phyloP scores from a whole-genome alignment of 1,140 invertebrate genomes.

The Micrasema longulum region DNA sequence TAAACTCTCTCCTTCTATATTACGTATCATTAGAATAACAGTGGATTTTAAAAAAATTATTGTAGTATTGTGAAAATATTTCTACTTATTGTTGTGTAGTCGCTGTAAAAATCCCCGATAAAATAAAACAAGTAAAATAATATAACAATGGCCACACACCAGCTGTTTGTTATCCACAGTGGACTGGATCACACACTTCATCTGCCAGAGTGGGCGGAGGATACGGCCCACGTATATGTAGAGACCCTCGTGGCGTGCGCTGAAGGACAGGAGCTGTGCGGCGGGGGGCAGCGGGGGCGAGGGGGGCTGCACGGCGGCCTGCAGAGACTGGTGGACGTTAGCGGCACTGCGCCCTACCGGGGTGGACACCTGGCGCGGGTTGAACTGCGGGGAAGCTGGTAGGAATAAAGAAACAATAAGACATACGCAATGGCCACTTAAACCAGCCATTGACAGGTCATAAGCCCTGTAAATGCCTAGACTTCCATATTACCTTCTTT shows the following conservation, averaged over 20 bases:
- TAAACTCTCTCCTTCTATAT: too few species aligned
- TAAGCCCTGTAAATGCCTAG: too few species aligned
- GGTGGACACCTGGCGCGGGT: conserved; percentile 66
- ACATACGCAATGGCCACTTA: too few species aligned
- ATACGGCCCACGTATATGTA: conserved; percentile 92
- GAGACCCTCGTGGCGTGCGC: conserved; percentile 92
- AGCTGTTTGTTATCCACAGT: conserved; percentile 71
- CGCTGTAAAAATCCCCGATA: too few species aligned
- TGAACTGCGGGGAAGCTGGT: conserved; percentile 65
- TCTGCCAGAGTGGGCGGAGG: conserved; percentile 84
- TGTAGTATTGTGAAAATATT: too few species aligned
- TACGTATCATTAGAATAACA: too few species aligned
- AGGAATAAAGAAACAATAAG: not conserved
- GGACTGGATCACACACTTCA: conserved; percentile 77
- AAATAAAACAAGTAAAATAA: too few species aligned
- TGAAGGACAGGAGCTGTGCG: conserved; percentile 71
- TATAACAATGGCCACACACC: conserved; percentile 63
- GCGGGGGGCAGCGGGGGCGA: conserved; percentile 53
- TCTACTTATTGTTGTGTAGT: too few species aligned
- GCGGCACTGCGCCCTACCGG: conserved; percentile 61
- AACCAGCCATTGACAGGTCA: too few species aligned
- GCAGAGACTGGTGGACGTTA: conserved; percentile 51
- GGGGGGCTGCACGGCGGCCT: conserved; percentile 50
- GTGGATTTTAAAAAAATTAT: too few species aligned
- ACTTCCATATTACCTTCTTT: too few species aligned